Base-by-base conservation (phyloP, 1,140 invertebrate genomes). In the Drosophila paulistorum region DNA sequence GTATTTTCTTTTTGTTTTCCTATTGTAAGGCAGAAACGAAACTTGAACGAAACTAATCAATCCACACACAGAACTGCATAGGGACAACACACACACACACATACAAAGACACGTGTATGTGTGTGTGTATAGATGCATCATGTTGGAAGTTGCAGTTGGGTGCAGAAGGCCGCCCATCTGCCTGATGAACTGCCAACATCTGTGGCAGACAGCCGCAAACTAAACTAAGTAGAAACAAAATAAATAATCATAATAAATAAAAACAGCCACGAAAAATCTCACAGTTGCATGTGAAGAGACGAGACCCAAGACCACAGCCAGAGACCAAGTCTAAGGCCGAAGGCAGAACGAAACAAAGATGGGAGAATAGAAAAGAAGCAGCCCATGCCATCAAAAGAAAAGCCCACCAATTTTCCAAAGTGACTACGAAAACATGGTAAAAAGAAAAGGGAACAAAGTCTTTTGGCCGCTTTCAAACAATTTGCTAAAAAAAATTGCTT, bases 221-320 rank as follows among this genome's bases (percentile, higher is more conserved):
- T 64, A 60, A 77, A 68, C 76, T 68, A 72, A 77, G 73, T 77
- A 79, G 67, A 74, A 77, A 80, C 84, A 87, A 89, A 87, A 87
- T 87, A 87, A 87, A 87, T 89, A 87, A 87, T 87, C 79, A 87
- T 80, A 87, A 87, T 87, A 87, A 87, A 87, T 87, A 87, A 87
- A 87, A 84, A 83, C 2, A 86, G 83, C 79, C 83, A 80, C 79
- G 76, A 86, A 86, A 75, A 86, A 87, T 77, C 79, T 86, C 72
- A 48, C 83, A 86, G 82, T 86, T 87, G 69, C 83, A 83, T 86
- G 82, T 79, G 83, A 87, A 79, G 70, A 65, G 66, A 54, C 7
- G 11, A 66, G 60, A n/a, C 37, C 37, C 48, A 42, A 26, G 9
- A 26, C 55, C n/a, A 58, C 23, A 7, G 7, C 20, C 17, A 64